Evolutionary conservation across 2,113 vertebrate genomes (phyloP).

Genomic region (Pseudorectes ferrugineus): DNA sequence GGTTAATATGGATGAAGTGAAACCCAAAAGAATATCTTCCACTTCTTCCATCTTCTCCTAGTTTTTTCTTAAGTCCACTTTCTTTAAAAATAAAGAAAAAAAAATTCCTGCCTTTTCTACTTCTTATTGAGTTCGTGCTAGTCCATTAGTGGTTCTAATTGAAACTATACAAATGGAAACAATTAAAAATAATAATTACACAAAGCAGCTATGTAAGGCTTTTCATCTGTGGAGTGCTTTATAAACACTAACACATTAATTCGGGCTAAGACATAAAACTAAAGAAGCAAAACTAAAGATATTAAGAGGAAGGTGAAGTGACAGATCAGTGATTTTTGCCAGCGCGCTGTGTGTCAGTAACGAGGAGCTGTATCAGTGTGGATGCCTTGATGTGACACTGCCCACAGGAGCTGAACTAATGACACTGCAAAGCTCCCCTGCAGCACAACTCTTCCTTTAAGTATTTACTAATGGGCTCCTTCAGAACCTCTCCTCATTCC

Average conservation of each 20-base stretch:
- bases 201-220: neutral
- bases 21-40: neutral
- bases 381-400: neutral
- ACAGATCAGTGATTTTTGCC: neutral
- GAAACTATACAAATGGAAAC: neutral
- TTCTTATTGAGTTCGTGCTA: neutral
- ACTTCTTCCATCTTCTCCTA: accelerated
- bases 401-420: neutral
- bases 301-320: neutral
- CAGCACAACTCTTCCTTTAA: neutral
- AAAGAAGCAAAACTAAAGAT: conserved; percentile 22
- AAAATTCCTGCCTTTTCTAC: neutral
- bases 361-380: neutral
- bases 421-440: neutral
- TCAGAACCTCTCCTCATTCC: neutral
- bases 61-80: neutral
- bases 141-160: neutral
- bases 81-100: neutral
- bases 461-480: neutral
- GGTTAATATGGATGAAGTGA: neutral
- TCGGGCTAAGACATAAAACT: conserved; percentile 7
- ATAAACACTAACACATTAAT: neutral
- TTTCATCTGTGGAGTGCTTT: neutral
- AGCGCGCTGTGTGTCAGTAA: neutral
- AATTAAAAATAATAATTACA: conserved; percentile 9